Evolutionary conservation across 1,140 invertebrate genomes (phyloP), one percentile per base, ranked within the genome.

Genomic region (Brachionus plicatilis): DNA sequence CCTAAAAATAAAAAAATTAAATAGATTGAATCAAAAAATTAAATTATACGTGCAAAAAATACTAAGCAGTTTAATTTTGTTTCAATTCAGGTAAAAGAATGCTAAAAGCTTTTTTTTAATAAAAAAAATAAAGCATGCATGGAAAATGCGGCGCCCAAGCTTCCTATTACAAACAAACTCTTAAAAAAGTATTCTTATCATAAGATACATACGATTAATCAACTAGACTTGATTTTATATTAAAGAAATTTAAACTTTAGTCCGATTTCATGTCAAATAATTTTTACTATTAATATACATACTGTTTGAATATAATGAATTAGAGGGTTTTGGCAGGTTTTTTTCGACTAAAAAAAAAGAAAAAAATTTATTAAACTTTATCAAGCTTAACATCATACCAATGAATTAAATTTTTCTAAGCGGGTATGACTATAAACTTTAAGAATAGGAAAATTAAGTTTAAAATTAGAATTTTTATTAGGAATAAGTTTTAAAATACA

Each of bases 281-380:
- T 27, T 50, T 76, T 76, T 76, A 5, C 45, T 76, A 76, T 37
- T 50, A 50, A 76, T 27, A 76, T 76, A 76, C 72, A 76, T 76
- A 50, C 72, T 76, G 72, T 50, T 76, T 29, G 72, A 76, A 37
- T 76, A 76, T 47, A 76, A 50, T 27, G 41, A 27, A 37, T 76
- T 76, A 76, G 41, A 47, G 50, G 72, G 45, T 27, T 76, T 76
- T 50, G 41, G 17, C 20, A 76, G 27, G n/a, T 33, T 50, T 76
- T 76, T 76, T 11, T 76, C 24, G 1, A 27, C 27, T 70, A 70
- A 43, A 75, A 75, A n/a, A 72, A 41, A 20, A 75, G 2, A 33
- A 33, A 68, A 33, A 29, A 68, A 41, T 24, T n/a, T 65, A 29
- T 27, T n/a, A 68, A 68, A 68, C 12, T 68, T 14, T 0, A 17